A percentile compares a stretch with the other conserved stretches of the same genome.
Conservation (phyloP, 2,113 vertebrate genomes). For the Pollimyrus isidori region DNA sequence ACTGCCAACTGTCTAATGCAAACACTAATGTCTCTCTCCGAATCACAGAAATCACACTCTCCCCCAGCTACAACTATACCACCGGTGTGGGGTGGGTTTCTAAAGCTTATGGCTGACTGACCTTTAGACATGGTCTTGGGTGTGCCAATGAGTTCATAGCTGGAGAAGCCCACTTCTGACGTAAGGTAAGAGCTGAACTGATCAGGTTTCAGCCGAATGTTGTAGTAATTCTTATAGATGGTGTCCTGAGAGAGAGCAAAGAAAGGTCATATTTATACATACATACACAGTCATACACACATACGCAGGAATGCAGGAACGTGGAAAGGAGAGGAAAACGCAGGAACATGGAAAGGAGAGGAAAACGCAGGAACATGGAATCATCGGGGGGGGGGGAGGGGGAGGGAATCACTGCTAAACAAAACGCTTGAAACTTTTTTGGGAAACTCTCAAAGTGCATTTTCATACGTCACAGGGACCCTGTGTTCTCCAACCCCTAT, state of each 20-base stretch:
- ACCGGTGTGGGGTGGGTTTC: neutral
- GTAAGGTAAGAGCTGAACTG: constrained; percentile 71
- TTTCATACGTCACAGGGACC: neutral
- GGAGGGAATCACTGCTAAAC: neutral
- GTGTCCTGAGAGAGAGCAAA: constrained; percentile 52
- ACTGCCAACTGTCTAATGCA: neutral
- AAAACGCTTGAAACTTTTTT: neutral
- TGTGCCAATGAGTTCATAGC: constrained; percentile 67
- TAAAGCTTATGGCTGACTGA: constrained; percentile 27
- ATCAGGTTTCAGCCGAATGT: constrained; percentile 69
- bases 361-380: neutral
- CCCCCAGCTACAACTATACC: neutral
- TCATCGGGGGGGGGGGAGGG: neutral
- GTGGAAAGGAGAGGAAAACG: neutral
- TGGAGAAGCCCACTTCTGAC: constrained; percentile 73
- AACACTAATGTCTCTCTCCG: neutral
- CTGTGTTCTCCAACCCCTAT: neutral
- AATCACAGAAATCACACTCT: neutral
- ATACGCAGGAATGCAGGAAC: neutral
- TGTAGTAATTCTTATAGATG: constrained; percentile 62
- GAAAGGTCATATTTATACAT: neutral
- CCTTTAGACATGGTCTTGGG: constrained; percentile 60
- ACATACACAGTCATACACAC: neutral
- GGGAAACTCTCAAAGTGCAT: neutral
- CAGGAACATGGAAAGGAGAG: neutral